These are phyloP conservation scores for Pterocles burchelli DNA, from an alignment of 2,113 vertebrate genomes.

Conservation along the genomic window DNA sequence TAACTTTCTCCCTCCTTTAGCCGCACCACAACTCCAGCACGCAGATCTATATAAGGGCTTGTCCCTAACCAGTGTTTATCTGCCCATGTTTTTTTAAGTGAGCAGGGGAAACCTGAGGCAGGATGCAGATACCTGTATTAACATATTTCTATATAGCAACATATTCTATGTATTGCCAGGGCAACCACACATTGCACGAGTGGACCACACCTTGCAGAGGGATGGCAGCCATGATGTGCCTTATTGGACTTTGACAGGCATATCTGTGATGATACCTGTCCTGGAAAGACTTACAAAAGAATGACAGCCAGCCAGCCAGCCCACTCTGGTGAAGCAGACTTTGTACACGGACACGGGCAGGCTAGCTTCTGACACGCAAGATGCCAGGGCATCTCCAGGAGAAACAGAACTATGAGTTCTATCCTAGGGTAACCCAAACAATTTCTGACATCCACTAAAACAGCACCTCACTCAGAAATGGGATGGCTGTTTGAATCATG, in stretches of 20 bases:
- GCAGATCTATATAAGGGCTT: background rate
- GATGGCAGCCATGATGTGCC: background rate
- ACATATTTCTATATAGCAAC: background rate
- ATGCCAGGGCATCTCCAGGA: background rate
- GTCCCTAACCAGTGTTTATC: background rate
- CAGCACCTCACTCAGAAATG: background rate
- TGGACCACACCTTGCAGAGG: background rate
- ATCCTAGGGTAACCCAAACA: background rate
- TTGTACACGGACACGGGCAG: background rate
- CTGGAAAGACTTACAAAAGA: background rate
- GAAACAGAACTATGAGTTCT: background rate
- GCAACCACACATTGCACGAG: background rate
- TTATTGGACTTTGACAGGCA: background rate
- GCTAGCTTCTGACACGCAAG: fast-evolving
- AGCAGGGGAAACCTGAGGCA: background rate
- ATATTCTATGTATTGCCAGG: background rate
- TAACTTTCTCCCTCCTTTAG: background rate
- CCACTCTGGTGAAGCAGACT: background rate
- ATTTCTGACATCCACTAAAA: background rate
- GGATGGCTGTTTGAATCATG: background rate
- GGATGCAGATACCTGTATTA: background rate
- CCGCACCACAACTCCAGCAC: background rate
- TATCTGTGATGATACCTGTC: background rate
- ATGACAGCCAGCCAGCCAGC: background rate
- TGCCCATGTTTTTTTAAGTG: background rate